These are phyloP conservation scores for Capitulum mitella DNA, from an alignment of 2,888 invertebrate genomes.

Conservation along the genomic window DNA sequence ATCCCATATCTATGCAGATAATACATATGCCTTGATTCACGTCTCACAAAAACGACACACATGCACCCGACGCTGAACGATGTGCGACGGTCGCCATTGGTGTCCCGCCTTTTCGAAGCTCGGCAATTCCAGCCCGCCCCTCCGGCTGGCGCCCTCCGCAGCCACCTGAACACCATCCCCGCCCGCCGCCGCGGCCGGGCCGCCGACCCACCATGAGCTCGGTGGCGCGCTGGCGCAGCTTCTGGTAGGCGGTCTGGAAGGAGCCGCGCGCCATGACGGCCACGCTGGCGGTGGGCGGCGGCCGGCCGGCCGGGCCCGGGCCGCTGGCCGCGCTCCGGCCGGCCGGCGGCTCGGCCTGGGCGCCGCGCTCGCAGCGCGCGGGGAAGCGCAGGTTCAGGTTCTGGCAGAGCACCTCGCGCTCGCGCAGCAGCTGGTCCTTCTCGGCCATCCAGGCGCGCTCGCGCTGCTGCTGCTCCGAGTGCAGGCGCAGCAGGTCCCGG, in stretches of 20 bases:
- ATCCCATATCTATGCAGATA: too few relatives aligned
- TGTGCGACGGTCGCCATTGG: too few relatives aligned
- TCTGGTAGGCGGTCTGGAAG: slow-evolving; percentile 22
- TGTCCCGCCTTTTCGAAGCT: too few relatives aligned
- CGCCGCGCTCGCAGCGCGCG: slow-evolving; percentile 6
- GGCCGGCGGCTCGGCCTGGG: background rate
- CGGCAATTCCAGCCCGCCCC: too few relatives aligned
- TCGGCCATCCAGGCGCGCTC: slow-evolving; percentile 44
- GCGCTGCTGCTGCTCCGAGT: slow-evolving; percentile 42
- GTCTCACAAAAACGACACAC: too few relatives aligned
- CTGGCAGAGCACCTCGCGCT: slow-evolving; percentile 27
- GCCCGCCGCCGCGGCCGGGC: too few relatives aligned
- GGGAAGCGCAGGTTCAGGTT: slow-evolving; percentile 7
- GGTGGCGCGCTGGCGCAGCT: slow-evolving; percentile 11
- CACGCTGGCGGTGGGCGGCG: background rate
- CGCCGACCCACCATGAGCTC: background rate
- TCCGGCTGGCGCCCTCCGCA: too few relatives aligned
- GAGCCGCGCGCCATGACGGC: background rate
- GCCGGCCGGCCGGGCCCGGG: background rate
- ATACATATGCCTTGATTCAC: too few relatives aligned
- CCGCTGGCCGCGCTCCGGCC: background rate
- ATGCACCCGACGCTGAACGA: too few relatives aligned
- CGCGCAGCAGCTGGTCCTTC: slow-evolving; percentile 35
- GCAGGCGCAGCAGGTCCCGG: slow-evolving; percentile 43
- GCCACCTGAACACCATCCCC: too few relatives aligned